These are phyloP conservation scores for Timema podura DNA, from an alignment of 2,888 invertebrate genomes.

Conservation along the genomic window DNA sequence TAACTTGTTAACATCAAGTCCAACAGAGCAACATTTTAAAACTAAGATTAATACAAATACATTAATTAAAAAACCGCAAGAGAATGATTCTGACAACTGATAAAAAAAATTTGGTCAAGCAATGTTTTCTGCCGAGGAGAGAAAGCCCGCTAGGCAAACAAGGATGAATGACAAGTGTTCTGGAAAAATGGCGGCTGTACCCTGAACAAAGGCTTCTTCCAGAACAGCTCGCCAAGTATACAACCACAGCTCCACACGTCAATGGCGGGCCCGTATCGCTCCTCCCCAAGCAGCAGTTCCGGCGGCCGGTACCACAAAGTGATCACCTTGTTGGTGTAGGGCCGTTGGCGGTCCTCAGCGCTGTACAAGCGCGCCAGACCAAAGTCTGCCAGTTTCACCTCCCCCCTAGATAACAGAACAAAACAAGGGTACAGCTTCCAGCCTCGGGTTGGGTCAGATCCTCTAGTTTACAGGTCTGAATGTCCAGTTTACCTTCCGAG, in stretches of 20 bases:
- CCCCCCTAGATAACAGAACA: conserved; percentile 64
- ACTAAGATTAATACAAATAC: no score
- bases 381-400: conserved; percentile 98
- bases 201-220: conserved; percentile 93
- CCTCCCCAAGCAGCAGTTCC: conserved; percentile 93
- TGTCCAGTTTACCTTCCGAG: no score
- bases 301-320: conserved; percentile 99
- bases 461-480: no score
- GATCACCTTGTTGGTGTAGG: conserved; percentile 98
- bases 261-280: conserved; percentile 94
- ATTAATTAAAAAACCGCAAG: no score
- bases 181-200: conserved; percentile 45
- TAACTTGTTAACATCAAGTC: no score
- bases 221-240: conserved; percentile 95
- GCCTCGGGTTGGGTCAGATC: no score
- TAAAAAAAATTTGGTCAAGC: no score
- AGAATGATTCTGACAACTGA: no score
- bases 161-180: no score
- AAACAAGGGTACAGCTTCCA: not conserved
- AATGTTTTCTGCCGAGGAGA: conserved; percentile 3
- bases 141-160: conserved; percentile 7
- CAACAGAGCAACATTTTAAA: no score
- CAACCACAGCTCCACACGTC: conserved; percentile 99
- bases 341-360: conserved; percentile 89
- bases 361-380: conserved; percentile 94